Evolutionary conservation across 2,888 invertebrate genomes (phyloP).

Genomic region (Rhingia rostrata): DNA sequence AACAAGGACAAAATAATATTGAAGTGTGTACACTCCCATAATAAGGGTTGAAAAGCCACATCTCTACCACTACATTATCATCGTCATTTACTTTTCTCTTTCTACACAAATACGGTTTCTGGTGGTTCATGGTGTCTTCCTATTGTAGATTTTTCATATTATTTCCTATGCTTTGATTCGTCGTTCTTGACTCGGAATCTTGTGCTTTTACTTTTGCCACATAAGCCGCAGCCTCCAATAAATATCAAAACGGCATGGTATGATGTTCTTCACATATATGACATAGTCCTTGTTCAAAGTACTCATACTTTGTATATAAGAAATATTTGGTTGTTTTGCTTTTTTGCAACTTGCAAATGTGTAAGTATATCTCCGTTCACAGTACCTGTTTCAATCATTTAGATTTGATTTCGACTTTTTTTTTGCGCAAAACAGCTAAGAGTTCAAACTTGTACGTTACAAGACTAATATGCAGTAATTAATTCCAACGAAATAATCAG

Average conservation of each 20-base stretch:
- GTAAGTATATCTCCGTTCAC: conserved; percentile 20
- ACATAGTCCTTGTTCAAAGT: conserved; percentile 42
- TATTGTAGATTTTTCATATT: conserved; percentile 73
- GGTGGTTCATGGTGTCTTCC: conserved; percentile 59
- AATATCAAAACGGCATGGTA: conserved; percentile 73
- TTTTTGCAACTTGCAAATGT: conserved; percentile 27
- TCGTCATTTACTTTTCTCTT: conserved; percentile 68
- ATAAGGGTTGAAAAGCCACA: conserved; percentile 73
- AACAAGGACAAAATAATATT: conserved; percentile 66
- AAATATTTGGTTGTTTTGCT: conserved; percentile 20
- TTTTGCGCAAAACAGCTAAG: conserved; percentile 30
- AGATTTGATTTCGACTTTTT: conserved; percentile 41
- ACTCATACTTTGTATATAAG: conserved; percentile 58
- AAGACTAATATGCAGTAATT: too few species aligned
- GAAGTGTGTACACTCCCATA: conserved; percentile 61
- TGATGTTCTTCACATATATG: conserved; percentile 62
- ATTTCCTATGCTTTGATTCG: conserved; percentile 75
- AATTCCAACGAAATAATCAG: too few species aligned
- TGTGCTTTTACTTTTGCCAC: conserved; percentile 74
- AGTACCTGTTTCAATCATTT: conserved; percentile 45
- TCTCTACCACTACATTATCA: conserved; percentile 70
- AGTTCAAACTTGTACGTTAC: conserved; percentile 38
- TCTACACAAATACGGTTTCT: conserved; percentile 60
- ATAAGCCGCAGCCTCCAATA: conserved; percentile 74
- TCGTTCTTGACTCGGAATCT: conserved; percentile 73